A percentile compares a stretch with the other conserved stretches of the same genome.
These are phyloP conservation scores for Xenotilapia flavipinnis DNA, from an alignment of 2,113 vertebrate genomes.

Conservation along the genomic window DNA sequence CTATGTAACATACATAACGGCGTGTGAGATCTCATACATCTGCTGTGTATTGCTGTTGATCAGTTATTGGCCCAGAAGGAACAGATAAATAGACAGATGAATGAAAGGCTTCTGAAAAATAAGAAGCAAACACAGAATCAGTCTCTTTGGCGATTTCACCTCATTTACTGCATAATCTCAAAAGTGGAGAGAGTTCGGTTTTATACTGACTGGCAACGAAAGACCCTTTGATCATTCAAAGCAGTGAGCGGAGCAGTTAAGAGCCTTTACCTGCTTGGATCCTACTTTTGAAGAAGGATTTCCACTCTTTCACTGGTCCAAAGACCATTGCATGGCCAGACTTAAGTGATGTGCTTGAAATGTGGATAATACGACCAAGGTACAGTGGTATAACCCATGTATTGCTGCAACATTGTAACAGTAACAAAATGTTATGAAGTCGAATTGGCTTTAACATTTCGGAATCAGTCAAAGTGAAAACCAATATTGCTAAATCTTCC, in stretches of 20 bases:
- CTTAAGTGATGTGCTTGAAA: constrained; percentile 2
- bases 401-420: background rate
- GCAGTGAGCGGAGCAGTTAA: background rate
- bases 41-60: constrained; percentile 32
- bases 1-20: constrained; percentile 54
- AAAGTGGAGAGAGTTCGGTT: background rate
- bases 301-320: background rate
- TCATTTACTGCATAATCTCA: constrained; percentile 18
- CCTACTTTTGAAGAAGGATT: background rate
- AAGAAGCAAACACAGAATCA: constrained; percentile 70
- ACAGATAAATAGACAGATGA: constrained; percentile 47
- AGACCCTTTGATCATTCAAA: constrained; percentile 27
- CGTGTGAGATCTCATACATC: constrained; percentile 25
- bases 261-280: background rate
- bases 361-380: constrained; percentile 26
- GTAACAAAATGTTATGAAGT: background rate
- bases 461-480: background rate
- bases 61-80: constrained; percentile 30
- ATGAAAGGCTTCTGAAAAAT: constrained; percentile 76
- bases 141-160: constrained; percentile 51
- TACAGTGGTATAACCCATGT: constrained; percentile 18
- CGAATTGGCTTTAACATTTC: background rate
- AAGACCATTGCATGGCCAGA: constrained; percentile 34
- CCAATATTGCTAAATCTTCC: background rate
- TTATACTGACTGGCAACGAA: background rate